A percentile compares a stretch with the other conserved stretches of the same genome.
Conservation (phyloP, 2,888 invertebrate species). For the Tipula lateralis region DNA sequence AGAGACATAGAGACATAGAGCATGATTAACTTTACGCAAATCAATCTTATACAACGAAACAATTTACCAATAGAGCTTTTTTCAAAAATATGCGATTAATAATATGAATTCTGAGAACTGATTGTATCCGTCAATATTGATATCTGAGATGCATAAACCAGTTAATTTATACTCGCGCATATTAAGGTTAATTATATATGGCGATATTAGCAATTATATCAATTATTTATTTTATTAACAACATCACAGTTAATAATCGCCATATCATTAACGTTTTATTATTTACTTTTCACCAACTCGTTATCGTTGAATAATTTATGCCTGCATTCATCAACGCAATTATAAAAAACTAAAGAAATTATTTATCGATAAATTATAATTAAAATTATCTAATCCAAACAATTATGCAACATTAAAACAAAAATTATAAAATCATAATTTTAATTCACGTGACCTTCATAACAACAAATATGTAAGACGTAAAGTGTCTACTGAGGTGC, state of each 20-base stretch:
- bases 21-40: too few species aligned
- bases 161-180: background rate
- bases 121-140: background rate
- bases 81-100: too few species aligned
- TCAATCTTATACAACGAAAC: too few species aligned
- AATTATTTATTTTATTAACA: conserved; percentile 1
- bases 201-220: background rate
- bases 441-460: background rate
- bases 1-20: too few species aligned
- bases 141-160: background rate
- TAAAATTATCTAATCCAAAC: background rate
- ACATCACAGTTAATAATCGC: background rate
- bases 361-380: background rate
- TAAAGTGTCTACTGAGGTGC: background rate
- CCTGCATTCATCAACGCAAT: background rate
- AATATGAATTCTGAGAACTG: background rate
- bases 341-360: background rate
- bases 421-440: background rate
- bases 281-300: background rate
- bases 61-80: too few species aligned
- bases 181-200: conserved; percentile 24
- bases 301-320: background rate
- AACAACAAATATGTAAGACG: background rate
- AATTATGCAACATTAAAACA: background rate
- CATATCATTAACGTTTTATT: background rate